Evolutionary conservation across 2,113 vertebrate species (phyloP).

Genomic region (Tauraco erythrolophus): DNA sequence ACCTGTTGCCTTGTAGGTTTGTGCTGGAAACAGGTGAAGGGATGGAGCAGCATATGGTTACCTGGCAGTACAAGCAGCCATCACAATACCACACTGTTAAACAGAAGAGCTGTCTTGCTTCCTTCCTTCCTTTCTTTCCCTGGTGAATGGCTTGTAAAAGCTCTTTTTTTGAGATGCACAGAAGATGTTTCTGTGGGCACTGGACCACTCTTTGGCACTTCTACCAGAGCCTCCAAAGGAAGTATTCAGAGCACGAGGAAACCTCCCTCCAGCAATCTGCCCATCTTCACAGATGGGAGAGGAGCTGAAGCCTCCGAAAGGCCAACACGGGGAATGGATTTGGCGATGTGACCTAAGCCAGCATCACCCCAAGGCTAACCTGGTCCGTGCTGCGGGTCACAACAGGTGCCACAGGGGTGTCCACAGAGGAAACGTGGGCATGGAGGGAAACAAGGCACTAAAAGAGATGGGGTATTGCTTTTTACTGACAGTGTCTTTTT

Average conservation of each 20-base stretch:
- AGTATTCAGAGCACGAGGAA: not conserved
- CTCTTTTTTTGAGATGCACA: not conserved
- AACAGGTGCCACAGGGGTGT: not conserved
- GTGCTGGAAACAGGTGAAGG: not conserved
- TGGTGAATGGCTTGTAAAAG: not conserved
- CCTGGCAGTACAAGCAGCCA: not conserved
- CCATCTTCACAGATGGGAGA: not conserved
- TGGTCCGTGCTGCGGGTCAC: not conserved
- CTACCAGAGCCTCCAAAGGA: not conserved
- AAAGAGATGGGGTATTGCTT: not conserved
- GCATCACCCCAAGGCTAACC: not conserved
- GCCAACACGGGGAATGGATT: not conserved
- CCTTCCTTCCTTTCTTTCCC: not conserved
- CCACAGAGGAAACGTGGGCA: not conserved
- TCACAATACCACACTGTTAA: not conserved
- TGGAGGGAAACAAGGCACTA: not conserved
- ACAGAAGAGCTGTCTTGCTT: rapidly evolving
- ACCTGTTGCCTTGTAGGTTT: not conserved
- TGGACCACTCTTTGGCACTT: not conserved
- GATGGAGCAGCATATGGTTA: rapidly evolving
- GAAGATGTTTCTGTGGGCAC: not conserved
- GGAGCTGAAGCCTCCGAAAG: not conserved
- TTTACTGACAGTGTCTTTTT: not conserved
- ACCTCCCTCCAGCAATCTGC: not conserved
- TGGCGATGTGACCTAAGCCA: not conserved